Conservation (phyloP, 2,888 invertebrate genomes). For the Drosophila subquinaria region DNA sequence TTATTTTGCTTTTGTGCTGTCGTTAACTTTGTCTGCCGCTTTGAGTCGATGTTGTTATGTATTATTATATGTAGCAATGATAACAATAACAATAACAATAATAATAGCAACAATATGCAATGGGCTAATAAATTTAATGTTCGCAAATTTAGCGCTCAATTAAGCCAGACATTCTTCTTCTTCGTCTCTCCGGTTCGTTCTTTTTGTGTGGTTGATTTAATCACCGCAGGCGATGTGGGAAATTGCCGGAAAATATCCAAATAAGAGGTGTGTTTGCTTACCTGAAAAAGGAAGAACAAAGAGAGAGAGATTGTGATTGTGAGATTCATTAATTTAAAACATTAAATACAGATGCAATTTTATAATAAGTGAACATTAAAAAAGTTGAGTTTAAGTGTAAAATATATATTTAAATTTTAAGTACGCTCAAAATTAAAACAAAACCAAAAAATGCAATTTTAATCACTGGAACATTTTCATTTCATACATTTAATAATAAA, state of each 20-base stretch:
- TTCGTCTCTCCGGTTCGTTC: neutral
- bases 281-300: conserved; percentile 38
- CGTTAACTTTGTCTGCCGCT: conserved; percentile 63
- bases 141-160: conserved; percentile 71
- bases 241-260: conserved; percentile 35
- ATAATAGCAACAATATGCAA: conserved; percentile 58
- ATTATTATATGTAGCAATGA: conserved; percentile 44
- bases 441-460: conserved; percentile 7
- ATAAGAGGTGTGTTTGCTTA: conserved; percentile 29
- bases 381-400: neutral
- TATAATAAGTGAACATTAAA: neutral
- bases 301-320: neutral
- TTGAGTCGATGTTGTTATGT: conserved; percentile 32
- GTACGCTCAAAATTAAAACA: neutral
- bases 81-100: conserved; percentile 51
- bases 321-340: neutral
- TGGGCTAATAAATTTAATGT: conserved; percentile 73
- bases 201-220: conserved; percentile 49
- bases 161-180: conserved; percentile 35
- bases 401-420: neutral
- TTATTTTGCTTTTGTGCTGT: conserved; percentile 62
- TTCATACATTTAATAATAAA: neutral
- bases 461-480: conserved; percentile 15
- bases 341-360: neutral
- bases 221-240: conserved; percentile 16